These are phyloP conservation scores for Mormyrops attenuatus DNA, from an alignment of 2,797 vertebrate genomes.

Conservation along the genomic window DNA sequence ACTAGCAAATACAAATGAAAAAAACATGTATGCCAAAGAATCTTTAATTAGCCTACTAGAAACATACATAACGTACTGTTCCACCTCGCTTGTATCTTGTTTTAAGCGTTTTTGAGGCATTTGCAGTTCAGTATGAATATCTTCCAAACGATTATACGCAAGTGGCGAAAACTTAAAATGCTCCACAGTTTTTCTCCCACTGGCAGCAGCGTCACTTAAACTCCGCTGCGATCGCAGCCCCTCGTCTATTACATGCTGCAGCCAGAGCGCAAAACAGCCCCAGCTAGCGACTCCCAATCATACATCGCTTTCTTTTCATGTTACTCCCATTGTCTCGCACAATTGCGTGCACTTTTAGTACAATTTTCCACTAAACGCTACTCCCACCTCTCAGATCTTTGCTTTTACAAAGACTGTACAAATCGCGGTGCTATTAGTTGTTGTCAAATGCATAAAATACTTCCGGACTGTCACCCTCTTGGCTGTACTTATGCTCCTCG, in stretches of 20 bases:
- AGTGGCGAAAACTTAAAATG: background rate
- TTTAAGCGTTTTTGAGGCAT: too few species aligned
- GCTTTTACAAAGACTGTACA: background rate
- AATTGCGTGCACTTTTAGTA: background rate
- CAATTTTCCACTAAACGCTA: background rate
- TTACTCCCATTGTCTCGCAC: background rate
- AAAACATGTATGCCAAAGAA: background rate
- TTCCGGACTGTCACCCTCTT: background rate
- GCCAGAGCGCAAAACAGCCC: too few species aligned
- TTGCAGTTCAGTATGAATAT: background rate
- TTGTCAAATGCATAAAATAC: background rate
- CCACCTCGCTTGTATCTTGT: background rate
- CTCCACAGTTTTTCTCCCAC: background rate
- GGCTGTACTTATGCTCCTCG: background rate
- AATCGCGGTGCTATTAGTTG: background rate
- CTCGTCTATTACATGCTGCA: background rate
- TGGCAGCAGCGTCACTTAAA: background rate
- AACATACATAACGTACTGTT: background rate
- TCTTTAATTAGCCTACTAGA: background rate
- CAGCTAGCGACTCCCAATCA: background rate
- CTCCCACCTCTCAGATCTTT: background rate
- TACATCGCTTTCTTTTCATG: background rate
- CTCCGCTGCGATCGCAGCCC: background rate
- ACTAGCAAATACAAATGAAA: background rate
- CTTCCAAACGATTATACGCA: background rate